These are phyloP conservation scores for Melipona beecheii DNA, from an alignment of 2,888 invertebrate species.

Conservation along the genomic window DNA sequence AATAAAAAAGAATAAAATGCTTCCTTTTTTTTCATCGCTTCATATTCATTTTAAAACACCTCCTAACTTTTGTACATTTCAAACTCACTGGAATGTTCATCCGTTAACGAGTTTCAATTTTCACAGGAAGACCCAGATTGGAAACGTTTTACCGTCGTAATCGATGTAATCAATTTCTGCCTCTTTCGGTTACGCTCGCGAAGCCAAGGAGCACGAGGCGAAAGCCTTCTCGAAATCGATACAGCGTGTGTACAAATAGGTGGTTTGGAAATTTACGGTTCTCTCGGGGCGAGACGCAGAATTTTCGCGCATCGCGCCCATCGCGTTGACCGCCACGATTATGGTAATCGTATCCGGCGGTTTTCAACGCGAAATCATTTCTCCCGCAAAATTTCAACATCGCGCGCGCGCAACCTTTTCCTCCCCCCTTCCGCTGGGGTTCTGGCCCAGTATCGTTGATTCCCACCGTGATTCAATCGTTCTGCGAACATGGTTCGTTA, in stretches of 20 bases:
- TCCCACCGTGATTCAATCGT: conserved; percentile 22
- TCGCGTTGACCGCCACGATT: conserved; percentile 35
- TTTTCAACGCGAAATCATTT: conserved; percentile 51
- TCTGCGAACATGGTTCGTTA: conserved; percentile 50
- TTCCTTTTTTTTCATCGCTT: no score
- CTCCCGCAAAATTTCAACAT: conserved; percentile 40
- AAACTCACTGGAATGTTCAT: no score
- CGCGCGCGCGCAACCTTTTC: not conserved
- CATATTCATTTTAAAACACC: no score
- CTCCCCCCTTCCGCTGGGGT: not conserved
- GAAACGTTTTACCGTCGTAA: no score
- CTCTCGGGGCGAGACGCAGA: not conserved
- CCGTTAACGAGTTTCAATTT: no score
- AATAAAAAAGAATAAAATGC: no score
- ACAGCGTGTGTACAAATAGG: not conserved
- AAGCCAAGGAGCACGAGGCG: no score
- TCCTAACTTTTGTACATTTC: no score
- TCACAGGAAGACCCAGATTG: no score
- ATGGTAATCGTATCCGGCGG: conserved; percentile 46
- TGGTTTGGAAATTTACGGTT: not conserved
- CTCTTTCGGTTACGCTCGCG: no score
- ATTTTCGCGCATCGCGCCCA: conserved; percentile 18
- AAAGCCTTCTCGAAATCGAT: no score
- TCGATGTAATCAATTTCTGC: no score
- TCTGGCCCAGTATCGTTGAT: conserved; percentile 15